Percentiles rank a stretch among this genome's conserved stretches.
These are phyloP conservation scores for Ifrita kowaldi DNA, from an alignment of 2,113 vertebrate genomes.

Conservation along the genomic window DNA sequence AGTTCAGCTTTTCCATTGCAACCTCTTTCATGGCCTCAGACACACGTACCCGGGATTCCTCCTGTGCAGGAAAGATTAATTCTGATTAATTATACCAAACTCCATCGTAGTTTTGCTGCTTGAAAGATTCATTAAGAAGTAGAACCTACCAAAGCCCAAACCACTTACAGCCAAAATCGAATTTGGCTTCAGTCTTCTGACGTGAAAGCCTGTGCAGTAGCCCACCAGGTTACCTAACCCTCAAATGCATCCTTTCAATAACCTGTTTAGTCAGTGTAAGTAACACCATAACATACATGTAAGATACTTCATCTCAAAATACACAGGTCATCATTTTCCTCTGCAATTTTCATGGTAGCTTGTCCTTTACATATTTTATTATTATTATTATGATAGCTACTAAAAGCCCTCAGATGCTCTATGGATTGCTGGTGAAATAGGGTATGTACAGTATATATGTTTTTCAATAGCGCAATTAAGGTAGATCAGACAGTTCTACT, in stretches of 20 bases:
- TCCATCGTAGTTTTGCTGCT: not conserved
- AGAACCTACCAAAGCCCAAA: not conserved
- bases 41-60: not conserved
- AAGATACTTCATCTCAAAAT: not conserved
- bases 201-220: not conserved
- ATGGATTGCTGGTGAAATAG: not conserved
- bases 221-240: not conserved
- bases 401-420: not conserved
- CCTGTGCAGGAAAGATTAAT: not conserved
- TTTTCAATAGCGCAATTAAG: slow-evolving; percentile 33
- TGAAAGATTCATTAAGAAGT: not conserved
- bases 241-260: not conserved
- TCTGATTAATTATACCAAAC: not conserved
- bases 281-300: not conserved
- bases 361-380: slow-evolving; percentile 9
- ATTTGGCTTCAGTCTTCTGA: not conserved
- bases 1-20: not conserved
- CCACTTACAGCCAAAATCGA: not conserved
- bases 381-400: not conserved
- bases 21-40: not conserved
- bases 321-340: not conserved
- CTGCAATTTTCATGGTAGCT: not conserved
- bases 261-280: not conserved
- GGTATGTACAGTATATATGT: not conserved
- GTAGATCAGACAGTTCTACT: not conserved